A percentile compares a stretch with the other conserved stretches of the same genome.
Conservation (phyloP, 92 coral and sea anemone species). For the Paragorgia papillata region DNA sequence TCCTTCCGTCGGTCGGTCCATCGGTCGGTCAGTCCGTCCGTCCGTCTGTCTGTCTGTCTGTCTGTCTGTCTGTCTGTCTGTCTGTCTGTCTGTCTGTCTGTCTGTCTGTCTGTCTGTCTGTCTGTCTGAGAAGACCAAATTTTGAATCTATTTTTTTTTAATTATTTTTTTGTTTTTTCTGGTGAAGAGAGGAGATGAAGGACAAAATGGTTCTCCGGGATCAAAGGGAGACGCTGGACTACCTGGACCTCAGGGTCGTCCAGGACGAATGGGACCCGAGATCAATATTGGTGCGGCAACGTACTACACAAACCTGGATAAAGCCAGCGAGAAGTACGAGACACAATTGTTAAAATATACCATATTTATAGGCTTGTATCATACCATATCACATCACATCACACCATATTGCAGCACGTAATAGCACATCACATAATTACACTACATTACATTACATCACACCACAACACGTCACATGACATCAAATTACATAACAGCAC, state of each 20-base stretch:
- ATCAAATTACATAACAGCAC: too few relatives aligned
- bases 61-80: background rate
- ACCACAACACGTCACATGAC: too few relatives aligned
- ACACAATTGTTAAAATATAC: background rate
- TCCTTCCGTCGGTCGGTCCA: too few relatives aligned
- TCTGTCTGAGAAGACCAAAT: too few relatives aligned
- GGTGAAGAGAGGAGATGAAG: conserved; percentile 20
- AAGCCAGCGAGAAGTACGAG: conserved; percentile 30
- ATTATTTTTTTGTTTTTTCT: background rate
- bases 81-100: too few relatives aligned
- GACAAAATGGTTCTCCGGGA: conserved; percentile 49
- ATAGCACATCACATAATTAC: too few relatives aligned
- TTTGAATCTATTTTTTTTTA: too few relatives aligned
- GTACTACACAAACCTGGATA: conserved; percentile 36
- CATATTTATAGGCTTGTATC: background rate
- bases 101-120: too few relatives aligned
- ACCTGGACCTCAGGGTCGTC: conserved; percentile 31
- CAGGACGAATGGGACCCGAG: conserved; percentile 10
- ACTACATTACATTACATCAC: too few relatives aligned
- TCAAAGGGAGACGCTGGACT: conserved; percentile 35
- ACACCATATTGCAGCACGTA: too few relatives aligned
- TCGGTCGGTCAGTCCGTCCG: too few relatives aligned
- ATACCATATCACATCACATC: background rate
- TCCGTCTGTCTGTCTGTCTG: too few relatives aligned
- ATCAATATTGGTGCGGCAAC: conserved; percentile 5